Evolutionary conservation across 1,140 invertebrate species (phyloP), one percentile per base, ranked within the genome.

Genomic region (Zophobas morio): DNA sequence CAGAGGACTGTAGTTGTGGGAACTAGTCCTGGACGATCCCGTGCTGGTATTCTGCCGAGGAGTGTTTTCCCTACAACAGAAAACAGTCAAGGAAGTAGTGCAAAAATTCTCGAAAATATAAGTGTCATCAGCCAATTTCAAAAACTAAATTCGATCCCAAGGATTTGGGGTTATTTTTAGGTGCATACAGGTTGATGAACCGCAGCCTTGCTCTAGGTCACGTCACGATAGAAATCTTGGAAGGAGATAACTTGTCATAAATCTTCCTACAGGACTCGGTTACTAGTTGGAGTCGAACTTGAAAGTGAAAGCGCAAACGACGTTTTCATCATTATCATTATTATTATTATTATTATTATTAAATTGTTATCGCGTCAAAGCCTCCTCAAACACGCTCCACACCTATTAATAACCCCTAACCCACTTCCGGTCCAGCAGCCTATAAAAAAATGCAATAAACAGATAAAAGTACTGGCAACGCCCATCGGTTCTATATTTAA

Each of bases 1-100:
- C 6, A 85, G 74, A 6, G 85, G 85, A 76, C 84, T 85, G 79
- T 86, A 85, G 74, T 81, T 83, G 71, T 84, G 81, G 5, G 85
- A 86, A 46, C 83, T 84, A 54, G 81, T 80, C 34, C 81, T 75
- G 32, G 84, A 84, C 5, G 84, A 84, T 6, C 80, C 83, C 6
- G 83, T 83, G 57, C 83, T 84, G 34, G 82, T 80, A 36, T 82
- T 83, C 46, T 82, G 81, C 2, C 80, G 79, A 63, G 78, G 79
- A 70, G 75, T 53, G 8, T 71, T 79, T 72, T 85, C 84, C 73
- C 84, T 85, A 72, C 8, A 82, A 82, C 20, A 78, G 73, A 79
- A 80, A 20, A 20, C 20, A 20, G 20, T 20, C 20, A 20, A 20
- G 20, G 20, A 20, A 20, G 20, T 20, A 20, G 20, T 20, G 20